Conservation (phyloP, 1,140 invertebrate species). For the Caenorhabditis tropicalis region DNA sequence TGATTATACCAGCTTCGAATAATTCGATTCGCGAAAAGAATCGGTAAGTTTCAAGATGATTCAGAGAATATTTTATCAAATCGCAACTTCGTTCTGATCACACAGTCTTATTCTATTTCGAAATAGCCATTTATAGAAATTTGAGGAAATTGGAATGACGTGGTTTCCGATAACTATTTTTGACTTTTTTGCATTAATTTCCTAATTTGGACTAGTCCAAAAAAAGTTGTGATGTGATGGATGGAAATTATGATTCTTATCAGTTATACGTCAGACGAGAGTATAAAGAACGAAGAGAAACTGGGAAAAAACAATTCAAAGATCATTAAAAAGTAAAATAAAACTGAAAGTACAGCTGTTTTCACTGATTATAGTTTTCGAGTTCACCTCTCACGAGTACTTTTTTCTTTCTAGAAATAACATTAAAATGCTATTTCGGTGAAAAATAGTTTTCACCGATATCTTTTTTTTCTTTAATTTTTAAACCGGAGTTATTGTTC, state of each 20-base stretch:
- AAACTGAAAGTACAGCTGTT: neutral
- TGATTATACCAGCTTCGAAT: neutral
- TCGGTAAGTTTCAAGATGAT: neutral
- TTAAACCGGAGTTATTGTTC: neutral
- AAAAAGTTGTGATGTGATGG: neutral
- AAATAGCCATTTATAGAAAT: neutral
- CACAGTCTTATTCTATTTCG: neutral
- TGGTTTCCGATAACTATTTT: neutral
- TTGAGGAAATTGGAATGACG: neutral
- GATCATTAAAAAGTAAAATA: neutral
- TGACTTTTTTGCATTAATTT: neutral
- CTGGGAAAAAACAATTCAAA: neutral
- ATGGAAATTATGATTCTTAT: neutral
- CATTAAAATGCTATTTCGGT: too few species aligned
- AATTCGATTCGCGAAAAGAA: conserved; percentile 13
- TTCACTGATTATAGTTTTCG: neutral
- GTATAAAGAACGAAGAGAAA: neutral
- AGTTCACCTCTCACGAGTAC: too few species aligned
- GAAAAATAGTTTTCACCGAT: too few species aligned
- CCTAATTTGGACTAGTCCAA: neutral
- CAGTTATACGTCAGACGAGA: conserved; percentile 9
- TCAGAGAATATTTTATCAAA: neutral
- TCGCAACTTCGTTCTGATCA: neutral
- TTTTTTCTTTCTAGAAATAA: too few species aligned
- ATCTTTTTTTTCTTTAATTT: neutral